Evolutionary conservation across 1,140 invertebrate species (phyloP).

Genomic region (Hesperophylax magnus): DNA sequence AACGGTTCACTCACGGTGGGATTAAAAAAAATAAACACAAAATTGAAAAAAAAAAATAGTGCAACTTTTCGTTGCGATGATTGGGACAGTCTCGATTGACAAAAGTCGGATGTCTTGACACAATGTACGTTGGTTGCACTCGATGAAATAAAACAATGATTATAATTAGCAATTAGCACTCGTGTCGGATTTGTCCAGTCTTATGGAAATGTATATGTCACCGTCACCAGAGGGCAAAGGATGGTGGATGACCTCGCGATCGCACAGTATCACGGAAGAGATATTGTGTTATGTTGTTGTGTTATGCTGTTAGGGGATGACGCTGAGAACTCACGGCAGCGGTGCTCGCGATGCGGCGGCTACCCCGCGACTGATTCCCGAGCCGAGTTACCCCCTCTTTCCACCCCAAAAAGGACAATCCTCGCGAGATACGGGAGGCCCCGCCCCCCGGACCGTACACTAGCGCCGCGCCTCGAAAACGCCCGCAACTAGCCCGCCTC

Average conservation of each 20-base stretch:
- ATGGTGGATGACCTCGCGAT: constrained; percentile 35
- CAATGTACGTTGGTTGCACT: too few relatives aligned
- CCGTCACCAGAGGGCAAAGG: constrained; percentile 28
- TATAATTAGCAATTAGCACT: too few relatives aligned
- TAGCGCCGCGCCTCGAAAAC: constrained; percentile 36
- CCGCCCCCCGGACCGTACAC: constrained; percentile 32
- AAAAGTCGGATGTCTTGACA: too few relatives aligned
- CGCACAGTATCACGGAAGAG: constrained; percentile 3
- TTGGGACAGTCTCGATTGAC: too few relatives aligned
- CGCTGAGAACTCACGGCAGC: constrained; percentile 25
- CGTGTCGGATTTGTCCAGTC: too few relatives aligned
- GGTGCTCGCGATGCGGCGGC: constrained; percentile 28
- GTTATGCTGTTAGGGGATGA: neutral
- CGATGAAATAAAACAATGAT: too few relatives aligned
- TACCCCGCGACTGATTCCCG: constrained; percentile 45
- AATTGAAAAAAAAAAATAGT: neutral
- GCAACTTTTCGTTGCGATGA: constrained; percentile 12
- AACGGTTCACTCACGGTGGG: neutral
- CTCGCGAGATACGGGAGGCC: constrained; percentile 23
- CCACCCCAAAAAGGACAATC: constrained; percentile 34
- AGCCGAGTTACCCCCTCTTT: constrained; percentile 16
- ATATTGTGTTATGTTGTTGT: neutral
- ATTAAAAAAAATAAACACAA: neutral
- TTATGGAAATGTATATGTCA: too few relatives aligned
- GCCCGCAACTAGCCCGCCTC: constrained; percentile 16